These are phyloP conservation scores for Thereva nobilitata DNA, from an alignment of 2,888 invertebrate genomes.

Conservation along the genomic window DNA sequence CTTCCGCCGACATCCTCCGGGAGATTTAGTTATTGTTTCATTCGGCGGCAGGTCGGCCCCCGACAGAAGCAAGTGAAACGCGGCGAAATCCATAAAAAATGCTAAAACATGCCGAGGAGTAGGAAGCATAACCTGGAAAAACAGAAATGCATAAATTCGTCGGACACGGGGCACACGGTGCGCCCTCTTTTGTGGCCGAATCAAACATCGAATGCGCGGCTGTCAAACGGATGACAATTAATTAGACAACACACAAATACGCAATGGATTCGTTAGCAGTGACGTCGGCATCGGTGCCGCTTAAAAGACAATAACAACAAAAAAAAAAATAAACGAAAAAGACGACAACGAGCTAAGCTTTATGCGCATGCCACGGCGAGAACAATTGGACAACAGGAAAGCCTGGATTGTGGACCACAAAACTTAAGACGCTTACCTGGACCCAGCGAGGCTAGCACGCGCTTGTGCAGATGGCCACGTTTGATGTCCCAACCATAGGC, in stretches of 20 bases:
- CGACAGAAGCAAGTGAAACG: too few species aligned
- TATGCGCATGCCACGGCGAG: background rate
- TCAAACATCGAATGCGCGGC: background rate
- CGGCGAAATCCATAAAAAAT: too few species aligned
- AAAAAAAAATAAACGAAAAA: too few species aligned
- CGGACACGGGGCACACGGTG: constrained; percentile 10
- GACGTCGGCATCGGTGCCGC: too few species aligned
- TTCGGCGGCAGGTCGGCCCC: too few species aligned
- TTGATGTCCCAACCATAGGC: constrained; percentile 18
- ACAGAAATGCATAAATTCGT: constrained; percentile 26
- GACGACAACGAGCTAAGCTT: background rate
- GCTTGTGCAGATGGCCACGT: constrained; percentile 24
- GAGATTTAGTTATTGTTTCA: constrained; percentile 28
- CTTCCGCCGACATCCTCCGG: constrained; percentile 18
- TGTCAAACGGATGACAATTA: constrained; percentile 30
- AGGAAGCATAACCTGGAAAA: background rate
- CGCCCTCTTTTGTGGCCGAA: constrained; percentile 22
- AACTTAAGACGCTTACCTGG: background rate
- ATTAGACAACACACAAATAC: constrained; percentile 21
- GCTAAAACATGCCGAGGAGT: background rate
- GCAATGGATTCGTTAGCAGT: too few species aligned
- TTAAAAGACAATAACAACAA: too few species aligned
- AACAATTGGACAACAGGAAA: background rate
- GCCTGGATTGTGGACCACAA: constrained; percentile 6
- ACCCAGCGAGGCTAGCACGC: constrained; percentile 17